Evolutionary conservation across 2,888 invertebrate species (phyloP), one percentile per base, ranked within the genome.

Genomic region (Anticlea derivata): DNA sequence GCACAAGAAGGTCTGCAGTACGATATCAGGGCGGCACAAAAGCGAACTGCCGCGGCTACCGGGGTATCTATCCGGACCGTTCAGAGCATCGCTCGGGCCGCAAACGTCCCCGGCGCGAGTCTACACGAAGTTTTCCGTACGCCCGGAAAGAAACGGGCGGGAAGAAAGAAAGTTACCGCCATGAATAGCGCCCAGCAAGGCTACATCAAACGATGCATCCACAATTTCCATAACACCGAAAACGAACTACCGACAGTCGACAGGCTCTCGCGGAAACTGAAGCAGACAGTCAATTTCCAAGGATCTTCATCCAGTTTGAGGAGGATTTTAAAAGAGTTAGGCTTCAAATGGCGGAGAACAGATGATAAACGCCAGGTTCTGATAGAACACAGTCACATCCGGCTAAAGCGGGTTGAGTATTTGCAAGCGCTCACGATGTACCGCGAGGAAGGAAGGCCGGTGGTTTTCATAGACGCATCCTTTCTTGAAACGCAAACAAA

Each of bases 121-220:
- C 7, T 29, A 0, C 26, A 27, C 33, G 12, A 41, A 2, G 59
- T 59, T n/a, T 69, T 68, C 40, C 54, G 65, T 24, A 69, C 67
- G 34, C 68, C 68, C 6, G 63, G 64, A 13, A 66, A 66, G 58
- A 70, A 56, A 34, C 38, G 68, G n/a, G 5, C 40, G 0, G 50
- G 63, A 41, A 30, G 38, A 11, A 68, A 67, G 44, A 51, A 49
- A 17, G 50, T 72, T 0, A 72, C 70, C 4, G 61, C 40, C 1
- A 59, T 49, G 1, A 37, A 46, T 26, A 43, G 33, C n/a, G 24
- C 7, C 1, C 33, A 45, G 3, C 10, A 11, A 12, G 43, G 55
- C 7, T 7, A 45, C 7, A 49, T 52, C 6, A 56, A 38, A 33
- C 37, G 48, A 29, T 33, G 31, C 10, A 50, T 50, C 2, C 50